A percentile compares a stretch with the other conserved stretches of the same genome.
phyloP scores from a whole-genome alignment of 37 sponge, comb jelly and placozoan genomes.

The Hormiphora californensis region DNA sequence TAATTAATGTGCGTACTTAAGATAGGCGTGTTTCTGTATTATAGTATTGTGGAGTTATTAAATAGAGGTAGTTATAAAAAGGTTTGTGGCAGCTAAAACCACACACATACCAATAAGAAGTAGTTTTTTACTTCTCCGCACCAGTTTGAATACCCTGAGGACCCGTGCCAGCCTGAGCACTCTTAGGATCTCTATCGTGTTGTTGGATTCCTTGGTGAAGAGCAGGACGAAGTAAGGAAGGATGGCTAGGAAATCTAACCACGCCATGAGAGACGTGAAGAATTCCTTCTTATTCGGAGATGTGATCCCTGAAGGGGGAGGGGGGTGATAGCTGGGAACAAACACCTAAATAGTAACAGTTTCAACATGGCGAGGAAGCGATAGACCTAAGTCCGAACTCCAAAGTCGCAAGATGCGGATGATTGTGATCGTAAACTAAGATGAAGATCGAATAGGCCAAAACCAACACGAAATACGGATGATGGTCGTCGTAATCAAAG shows the following conservation, averaged over 20 bases:
- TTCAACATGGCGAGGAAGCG: too few species aligned
- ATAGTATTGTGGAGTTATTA: too few species aligned
- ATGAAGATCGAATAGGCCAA: too few species aligned
- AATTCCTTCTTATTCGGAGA: background rate
- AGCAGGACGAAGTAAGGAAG: conserved; percentile 33
- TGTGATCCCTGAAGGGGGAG: background rate
- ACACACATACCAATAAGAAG: conserved; percentile 1
- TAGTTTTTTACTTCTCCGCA: conserved; percentile 7
- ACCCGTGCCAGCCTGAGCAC: conserved; percentile 6
- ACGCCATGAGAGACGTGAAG: background rate
- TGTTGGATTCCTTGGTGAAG: conserved; percentile 20
- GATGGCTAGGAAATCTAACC: conserved; percentile 24
- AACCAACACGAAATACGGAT: too few species aligned
- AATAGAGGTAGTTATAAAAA: too few species aligned
- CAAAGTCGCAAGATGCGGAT: too few species aligned
- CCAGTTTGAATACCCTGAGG: conserved; percentile 17
- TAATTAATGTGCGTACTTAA: background rate
- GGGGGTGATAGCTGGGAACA: background rate
- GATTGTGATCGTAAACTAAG: too few species aligned
- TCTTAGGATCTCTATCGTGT: conserved; percentile 15
- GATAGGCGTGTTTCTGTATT: background rate
- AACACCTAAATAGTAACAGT: background rate
- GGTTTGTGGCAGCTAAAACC: too few species aligned
- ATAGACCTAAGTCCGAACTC: too few species aligned
- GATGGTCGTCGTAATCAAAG: too few species aligned